phyloP scores from a whole-genome alignment of 2,797 vertebrate species.

The Sebastiscus tertius region DNA sequence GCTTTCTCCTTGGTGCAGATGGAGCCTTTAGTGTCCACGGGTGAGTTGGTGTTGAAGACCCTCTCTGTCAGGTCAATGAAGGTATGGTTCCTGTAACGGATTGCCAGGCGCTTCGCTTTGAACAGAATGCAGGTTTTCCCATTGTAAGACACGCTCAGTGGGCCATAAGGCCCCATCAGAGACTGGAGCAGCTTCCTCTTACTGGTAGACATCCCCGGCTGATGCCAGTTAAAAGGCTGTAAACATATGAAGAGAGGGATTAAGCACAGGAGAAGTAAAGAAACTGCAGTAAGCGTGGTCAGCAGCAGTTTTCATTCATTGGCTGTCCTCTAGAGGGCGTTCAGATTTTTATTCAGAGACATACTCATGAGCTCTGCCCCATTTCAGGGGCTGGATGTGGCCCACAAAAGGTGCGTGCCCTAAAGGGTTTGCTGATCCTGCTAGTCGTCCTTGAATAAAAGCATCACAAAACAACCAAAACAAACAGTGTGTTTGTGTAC shows the following conservation, averaged over 20 bases:
- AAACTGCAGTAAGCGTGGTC: conserved; percentile 1
- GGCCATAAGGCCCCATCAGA: conserved; percentile 82
- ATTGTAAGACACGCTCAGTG: conserved; percentile 87
- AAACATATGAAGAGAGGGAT: conserved; percentile 24
- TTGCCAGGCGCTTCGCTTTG: conserved; percentile 91
- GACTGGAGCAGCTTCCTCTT: conserved; percentile 84
- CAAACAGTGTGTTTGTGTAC: background rate
- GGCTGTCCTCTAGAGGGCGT: conserved; percentile 43
- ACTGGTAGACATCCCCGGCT: conserved; percentile 78
- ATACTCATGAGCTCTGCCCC: background rate
- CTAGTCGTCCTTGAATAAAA: background rate
- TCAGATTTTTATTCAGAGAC: background rate
- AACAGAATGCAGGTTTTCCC: conserved; percentile 95
- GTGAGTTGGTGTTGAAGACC: conserved; percentile 84
- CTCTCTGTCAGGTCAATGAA: conserved; percentile 91
- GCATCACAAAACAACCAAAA: background rate
- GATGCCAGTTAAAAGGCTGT: conserved; percentile 85
- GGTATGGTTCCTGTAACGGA: conserved; percentile 92
- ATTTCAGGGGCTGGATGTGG: conserved; percentile 6
- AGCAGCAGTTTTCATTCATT: conserved; percentile 23
- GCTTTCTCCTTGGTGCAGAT: conserved; percentile 92
- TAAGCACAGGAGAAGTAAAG: background rate
- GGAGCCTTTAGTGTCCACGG: conserved; percentile 89
- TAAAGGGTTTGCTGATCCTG: background rate
- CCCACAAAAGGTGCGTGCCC: background rate